phyloP scores from a whole-genome alignment of 2,797 vertebrate genomes.

The Ibycter americanus region DNA sequence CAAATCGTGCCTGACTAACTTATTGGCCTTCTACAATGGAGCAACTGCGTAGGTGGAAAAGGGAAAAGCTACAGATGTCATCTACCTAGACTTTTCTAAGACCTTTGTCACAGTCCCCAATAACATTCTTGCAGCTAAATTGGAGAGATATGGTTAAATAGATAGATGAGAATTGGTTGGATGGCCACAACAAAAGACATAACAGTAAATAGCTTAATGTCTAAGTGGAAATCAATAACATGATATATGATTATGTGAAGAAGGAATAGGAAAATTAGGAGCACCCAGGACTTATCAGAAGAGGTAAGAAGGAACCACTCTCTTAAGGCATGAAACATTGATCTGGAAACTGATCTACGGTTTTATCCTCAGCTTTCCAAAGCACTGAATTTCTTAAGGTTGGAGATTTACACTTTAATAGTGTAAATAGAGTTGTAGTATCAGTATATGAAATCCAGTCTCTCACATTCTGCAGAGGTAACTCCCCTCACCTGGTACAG shows the following conservation, averaged over 20 bases:
- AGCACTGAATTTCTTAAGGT: neutral
- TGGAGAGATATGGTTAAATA: neutral
- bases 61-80: neutral
- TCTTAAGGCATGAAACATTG: neutral
- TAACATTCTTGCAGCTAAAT: neutral
- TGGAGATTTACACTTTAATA: neutral
- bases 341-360: neutral
- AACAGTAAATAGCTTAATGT: neutral
- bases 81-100: neutral
- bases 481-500: conserved; percentile 4
- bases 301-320: neutral
- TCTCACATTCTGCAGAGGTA: neutral
- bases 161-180: neutral
- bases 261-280: neutral
- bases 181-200: neutral
- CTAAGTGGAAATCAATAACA: neutral
- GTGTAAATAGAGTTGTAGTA: neutral
- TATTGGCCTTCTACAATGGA: neutral
- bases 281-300: neutral
- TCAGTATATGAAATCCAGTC: neutral
- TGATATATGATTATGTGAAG: neutral
- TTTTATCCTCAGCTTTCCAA: neutral
- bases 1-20: neutral
- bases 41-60: neutral
- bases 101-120: neutral